Conservation (phyloP, 2,113 vertebrate genomes). For the Pachyramphus minor region DNA sequence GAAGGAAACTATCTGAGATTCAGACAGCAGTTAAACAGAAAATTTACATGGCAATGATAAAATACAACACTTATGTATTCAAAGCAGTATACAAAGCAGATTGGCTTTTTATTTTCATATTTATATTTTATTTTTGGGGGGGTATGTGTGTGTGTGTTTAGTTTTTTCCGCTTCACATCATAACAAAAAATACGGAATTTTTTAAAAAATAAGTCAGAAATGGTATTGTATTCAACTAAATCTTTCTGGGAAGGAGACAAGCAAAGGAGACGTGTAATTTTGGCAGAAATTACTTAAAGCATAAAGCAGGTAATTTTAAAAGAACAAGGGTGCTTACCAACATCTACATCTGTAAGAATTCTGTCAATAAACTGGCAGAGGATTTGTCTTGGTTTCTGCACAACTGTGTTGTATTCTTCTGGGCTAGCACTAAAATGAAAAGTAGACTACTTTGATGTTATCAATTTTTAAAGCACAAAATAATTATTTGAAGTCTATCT, state of each 20-base stretch:
- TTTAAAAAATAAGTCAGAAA: not conserved
- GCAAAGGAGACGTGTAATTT: too few relatives aligned
- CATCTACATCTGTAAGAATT: constrained; percentile 93
- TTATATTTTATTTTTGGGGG: too few relatives aligned
- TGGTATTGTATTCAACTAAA: not conserved
- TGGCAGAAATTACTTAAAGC: not conserved
- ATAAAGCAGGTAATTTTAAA: not conserved
- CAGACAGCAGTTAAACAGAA: not conserved
- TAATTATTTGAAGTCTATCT: not conserved
- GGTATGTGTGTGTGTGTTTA: too few relatives aligned
- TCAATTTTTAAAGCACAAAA: not conserved
- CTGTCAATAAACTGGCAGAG: constrained; percentile 96
- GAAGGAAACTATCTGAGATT: not conserved
- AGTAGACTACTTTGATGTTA: not conserved
- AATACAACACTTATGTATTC: not conserved
- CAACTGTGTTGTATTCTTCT: constrained; percentile 84
- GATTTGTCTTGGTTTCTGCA: constrained; percentile 94
- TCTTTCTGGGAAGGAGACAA: too few relatives aligned
- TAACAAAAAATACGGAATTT: not conserved
- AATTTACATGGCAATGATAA: not conserved
- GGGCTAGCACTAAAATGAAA: constrained; percentile 80
- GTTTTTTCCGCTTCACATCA: not conserved
- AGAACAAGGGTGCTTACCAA: constrained; percentile 77
- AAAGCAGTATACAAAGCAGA: not conserved
- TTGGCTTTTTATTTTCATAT: not conserved